These are phyloP conservation scores for Bagarius yarrelli DNA, from an alignment of 2,113 vertebrate genomes.

Conservation along the genomic window DNA sequence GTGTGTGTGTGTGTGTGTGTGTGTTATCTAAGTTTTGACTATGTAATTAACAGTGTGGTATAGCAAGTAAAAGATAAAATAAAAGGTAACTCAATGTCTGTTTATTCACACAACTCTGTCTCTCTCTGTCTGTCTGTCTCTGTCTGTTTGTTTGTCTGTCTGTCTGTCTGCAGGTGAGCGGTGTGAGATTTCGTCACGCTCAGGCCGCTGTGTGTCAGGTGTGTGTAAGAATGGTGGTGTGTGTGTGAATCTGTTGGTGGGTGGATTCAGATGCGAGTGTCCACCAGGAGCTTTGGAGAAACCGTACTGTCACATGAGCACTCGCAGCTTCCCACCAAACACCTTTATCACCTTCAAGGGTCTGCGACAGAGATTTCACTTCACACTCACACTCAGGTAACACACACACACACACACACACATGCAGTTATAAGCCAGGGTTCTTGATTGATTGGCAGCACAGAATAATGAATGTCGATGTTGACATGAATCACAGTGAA, in stretches of 20 bases:
- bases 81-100: not conserved
- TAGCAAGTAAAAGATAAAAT: too few relatives aligned
- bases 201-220: constrained; percentile 80
- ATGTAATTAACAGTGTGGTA: too few relatives aligned
- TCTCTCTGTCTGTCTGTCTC: not conserved
- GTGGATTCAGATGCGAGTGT: constrained; percentile 91
- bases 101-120: not conserved
- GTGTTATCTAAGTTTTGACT: too few relatives aligned
- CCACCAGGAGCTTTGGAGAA: constrained; percentile 83
- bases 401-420: constrained; percentile 45
- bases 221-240: constrained; percentile 88
- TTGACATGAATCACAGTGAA: not conserved
- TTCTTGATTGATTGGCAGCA: not conserved
- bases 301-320: constrained; percentile 89
- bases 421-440: constrained; percentile 11
- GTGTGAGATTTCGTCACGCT: constrained; percentile 84
- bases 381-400: constrained; percentile 90
- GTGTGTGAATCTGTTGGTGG: constrained; percentile 90
- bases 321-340: constrained; percentile 83
- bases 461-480: not conserved
- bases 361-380: constrained; percentile 92
- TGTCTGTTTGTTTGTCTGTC: constrained; percentile 30
- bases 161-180: constrained; percentile 71
- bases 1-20: not conserved
- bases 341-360: constrained; percentile 94